Percentiles rank a stretch among this genome's conserved stretches.
These are phyloP conservation scores for Camelus dromedarius DNA, from an alignment of 2,113 vertebrate species.

Conservation along the genomic window DNA sequence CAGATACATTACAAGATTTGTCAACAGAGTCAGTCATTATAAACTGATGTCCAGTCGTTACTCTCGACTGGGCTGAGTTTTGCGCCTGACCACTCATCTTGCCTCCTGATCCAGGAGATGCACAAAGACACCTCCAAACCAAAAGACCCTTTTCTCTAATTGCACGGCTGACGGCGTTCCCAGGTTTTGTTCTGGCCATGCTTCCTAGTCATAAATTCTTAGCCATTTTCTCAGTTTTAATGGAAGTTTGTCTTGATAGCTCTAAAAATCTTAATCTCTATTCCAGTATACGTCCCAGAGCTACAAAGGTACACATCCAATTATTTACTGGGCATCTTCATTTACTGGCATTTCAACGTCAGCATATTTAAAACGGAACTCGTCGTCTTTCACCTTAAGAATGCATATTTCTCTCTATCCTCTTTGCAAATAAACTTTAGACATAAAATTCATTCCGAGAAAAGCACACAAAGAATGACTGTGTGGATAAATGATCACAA, in stretches of 20 bases:
- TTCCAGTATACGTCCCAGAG: neutral
- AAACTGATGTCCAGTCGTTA: neutral
- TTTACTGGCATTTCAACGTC: neutral
- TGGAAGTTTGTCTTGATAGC: neutral
- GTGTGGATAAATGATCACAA: neutral
- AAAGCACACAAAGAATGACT: neutral
- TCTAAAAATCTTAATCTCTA: neutral
- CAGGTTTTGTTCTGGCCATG: neutral
- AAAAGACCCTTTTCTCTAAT: neutral
- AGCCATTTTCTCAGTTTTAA: neutral
- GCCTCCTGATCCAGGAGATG: neutral
- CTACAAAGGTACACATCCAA: neutral
- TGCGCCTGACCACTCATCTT: neutral
- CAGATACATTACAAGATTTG: neutral
- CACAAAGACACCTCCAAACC: neutral
- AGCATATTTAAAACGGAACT: neutral
- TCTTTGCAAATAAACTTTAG: neutral
- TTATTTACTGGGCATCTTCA: neutral
- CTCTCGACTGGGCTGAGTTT: neutral
- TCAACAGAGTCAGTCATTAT: neutral
- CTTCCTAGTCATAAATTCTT: slow-evolving; percentile 8
- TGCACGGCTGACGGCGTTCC: neutral
- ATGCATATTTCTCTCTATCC: neutral
- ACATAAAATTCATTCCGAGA: neutral
- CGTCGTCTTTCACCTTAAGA: neutral